Evolutionary conservation across 2,113 vertebrate species (phyloP).

Genomic region (Dunckerocampus dactyliophorus): DNA sequence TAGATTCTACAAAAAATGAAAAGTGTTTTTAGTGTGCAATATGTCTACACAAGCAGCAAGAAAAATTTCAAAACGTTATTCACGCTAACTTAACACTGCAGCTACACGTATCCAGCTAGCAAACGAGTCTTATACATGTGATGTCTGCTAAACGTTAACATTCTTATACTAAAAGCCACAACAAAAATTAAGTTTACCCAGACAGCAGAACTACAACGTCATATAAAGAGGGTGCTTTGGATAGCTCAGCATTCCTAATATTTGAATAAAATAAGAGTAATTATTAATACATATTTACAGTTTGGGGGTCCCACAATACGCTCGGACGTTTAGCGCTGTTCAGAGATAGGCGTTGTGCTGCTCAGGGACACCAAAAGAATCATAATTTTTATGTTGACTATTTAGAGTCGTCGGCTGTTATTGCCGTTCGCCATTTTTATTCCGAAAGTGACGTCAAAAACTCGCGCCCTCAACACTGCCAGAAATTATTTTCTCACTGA

Average conservation of each 20-base stretch:
- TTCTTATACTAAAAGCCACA: too few relatives aligned
- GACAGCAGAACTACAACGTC: neutral
- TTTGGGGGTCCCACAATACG: neutral
- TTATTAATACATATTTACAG: slow-evolving; percentile 26
- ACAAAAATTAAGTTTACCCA: neutral
- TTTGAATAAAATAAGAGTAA: neutral
- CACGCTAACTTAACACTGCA: too few relatives aligned
- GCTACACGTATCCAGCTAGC: too few relatives aligned
- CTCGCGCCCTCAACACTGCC: neutral
- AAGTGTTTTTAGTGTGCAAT: neutral
- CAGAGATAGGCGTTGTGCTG: neutral
- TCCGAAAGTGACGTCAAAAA: slow-evolving; percentile 49
- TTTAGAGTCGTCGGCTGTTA: neutral
- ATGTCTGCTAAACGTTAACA: too few relatives aligned
- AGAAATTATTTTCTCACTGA: neutral
- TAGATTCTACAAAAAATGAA: slow-evolving; percentile 21
- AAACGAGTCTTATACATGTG: too few relatives aligned
- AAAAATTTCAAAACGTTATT: neutral
- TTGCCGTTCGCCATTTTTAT: slow-evolving; percentile 58
- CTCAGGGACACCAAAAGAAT: slow-evolving; percentile 11
- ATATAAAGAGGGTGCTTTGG: slow-evolving; percentile 11
- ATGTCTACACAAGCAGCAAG: too few relatives aligned
- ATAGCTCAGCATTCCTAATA: neutral
- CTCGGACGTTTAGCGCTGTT: slow-evolving; percentile 1
- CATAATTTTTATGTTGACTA: neutral